Base-by-base conservation (phyloP, 1,140 invertebrate genomes). In the Anadara kagoshimensis region DNA sequence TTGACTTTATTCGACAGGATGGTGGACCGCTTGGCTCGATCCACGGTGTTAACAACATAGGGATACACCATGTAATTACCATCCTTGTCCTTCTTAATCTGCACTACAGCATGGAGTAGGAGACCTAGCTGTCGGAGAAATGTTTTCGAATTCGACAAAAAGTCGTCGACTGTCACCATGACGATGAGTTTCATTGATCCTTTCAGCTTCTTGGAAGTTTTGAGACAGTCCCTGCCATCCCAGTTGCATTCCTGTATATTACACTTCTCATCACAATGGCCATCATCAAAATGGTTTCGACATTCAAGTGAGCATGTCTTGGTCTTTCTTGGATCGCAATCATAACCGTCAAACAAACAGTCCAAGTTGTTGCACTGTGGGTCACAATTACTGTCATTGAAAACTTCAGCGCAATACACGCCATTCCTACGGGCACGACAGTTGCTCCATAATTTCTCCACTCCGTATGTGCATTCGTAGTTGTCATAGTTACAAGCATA, bases 281-380 rank as follows among this genome's bases (percentile, higher is more conserved):
- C 96, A 84, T 99, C 97, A 2, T 93, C 95, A 80, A 98, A 99
- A 83, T 98, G 95, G 76, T 94, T 93, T 78, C 94, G 92, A 83
- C 97, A 99, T 20, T 95, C 93, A 0, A 95, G 94, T 83, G 92
- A 92, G 78, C 73, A 90, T 16, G 90, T 78, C 36, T 14, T 67
- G 51, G 8, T 78, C 45, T 11, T 76, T 41, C 59, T 97, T 98
- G 83, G 29, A 36, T 99, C 97, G 94, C 97, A 99, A 82, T 99
- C 97, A 18, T 97, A 89, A 0, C 97, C 97, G 83, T 99, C 97
- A 96, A 96, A 98, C 77, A 96, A 96, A 90, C 97, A 99, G 83
- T 97, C 96, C 41, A 94, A 94, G 80, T 95, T 98, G 88, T 98
- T 97, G 86, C 97, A 99, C 0, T 95, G 95, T 73, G 95, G 94